phyloP scores from a whole-genome alignment of 2,888 invertebrate species.

The Lepetodrilus schrolli region DNA sequence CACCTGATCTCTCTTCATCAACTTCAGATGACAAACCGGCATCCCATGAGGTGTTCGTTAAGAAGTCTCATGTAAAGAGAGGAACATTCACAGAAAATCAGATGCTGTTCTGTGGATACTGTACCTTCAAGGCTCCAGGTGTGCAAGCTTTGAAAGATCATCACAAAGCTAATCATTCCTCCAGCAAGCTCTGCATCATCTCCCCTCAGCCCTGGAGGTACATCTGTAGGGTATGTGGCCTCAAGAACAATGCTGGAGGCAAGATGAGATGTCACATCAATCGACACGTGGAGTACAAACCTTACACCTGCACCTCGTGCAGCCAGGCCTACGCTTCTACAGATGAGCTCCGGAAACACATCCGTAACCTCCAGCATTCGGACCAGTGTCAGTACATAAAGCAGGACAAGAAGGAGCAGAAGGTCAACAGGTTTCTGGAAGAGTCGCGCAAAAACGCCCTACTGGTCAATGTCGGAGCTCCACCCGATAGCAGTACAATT shows the following conservation, averaged over 20 bases:
- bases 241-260: slow-evolving; percentile 44
- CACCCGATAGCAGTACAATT: slow-evolving; percentile 32
- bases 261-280: slow-evolving; percentile 50
- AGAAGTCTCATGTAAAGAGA: slow-evolving; percentile 5
- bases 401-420: slow-evolving; percentile 39
- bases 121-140: slow-evolving; percentile 8
- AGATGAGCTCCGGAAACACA: slow-evolving; percentile 46
- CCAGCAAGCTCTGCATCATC: not conserved
- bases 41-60: not conserved
- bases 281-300: slow-evolving; percentile 46
- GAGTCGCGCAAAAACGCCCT: slow-evolving; percentile 36
- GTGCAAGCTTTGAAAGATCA: slow-evolving; percentile 19
- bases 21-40: too few species aligned
- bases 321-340: slow-evolving; percentile 44
- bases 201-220: slow-evolving; percentile 35
- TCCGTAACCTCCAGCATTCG: slow-evolving; percentile 41
- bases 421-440: slow-evolving; percentile 41
- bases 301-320: slow-evolving; percentile 46
- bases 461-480: slow-evolving; percentile 33
- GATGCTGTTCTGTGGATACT: slow-evolving; percentile 18
- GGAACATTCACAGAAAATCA: slow-evolving; percentile 17
- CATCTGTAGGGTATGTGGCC: slow-evolving; percentile 42
- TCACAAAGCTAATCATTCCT: not conserved
- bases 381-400: slow-evolving; percentile 46
- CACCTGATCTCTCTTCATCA: not conserved